Conservation (phyloP, 2,797 vertebrate genomes). For the Trematomus bernacchii region DNA sequence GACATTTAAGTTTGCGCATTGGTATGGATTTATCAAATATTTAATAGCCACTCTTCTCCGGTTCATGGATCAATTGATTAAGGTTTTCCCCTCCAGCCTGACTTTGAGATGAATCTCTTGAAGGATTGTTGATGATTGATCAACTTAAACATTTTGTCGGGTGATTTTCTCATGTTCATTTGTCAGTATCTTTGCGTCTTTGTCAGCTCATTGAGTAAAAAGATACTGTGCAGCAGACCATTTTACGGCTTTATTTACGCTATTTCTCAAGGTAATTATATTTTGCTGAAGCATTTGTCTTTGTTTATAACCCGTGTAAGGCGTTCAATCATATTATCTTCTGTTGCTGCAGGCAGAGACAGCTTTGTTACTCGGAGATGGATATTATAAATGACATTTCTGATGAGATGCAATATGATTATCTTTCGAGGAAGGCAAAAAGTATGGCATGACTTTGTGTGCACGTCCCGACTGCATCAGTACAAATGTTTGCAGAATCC, state of each 20-base stretch:
- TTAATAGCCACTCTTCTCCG: slow-evolving; percentile 24
- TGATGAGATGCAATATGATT: slow-evolving; percentile 45
- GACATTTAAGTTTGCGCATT: slow-evolving; percentile 30
- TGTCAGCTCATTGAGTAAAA: slow-evolving; percentile 39
- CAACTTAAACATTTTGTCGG: background rate
- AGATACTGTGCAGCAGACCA: slow-evolving; percentile 24
- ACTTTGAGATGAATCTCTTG: slow-evolving; percentile 36
- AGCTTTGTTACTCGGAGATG: slow-evolving; percentile 44
- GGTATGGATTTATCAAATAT: slow-evolving; percentile 42
- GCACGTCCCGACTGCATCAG: slow-evolving; percentile 37
- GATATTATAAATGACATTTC: slow-evolving; percentile 44
- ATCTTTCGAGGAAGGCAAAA: slow-evolving; percentile 83
- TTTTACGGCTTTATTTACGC: slow-evolving; percentile 42
- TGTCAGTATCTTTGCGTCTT: slow-evolving; percentile 30
- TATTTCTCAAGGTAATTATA: slow-evolving; percentile 43
- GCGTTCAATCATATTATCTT: slow-evolving; percentile 50
- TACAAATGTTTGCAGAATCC: slow-evolving; percentile 33
- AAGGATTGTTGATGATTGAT: slow-evolving; percentile 48
- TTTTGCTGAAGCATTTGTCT: slow-evolving; percentile 62
- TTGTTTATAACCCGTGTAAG: slow-evolving; percentile 46
- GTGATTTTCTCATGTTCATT: slow-evolving; percentile 23
- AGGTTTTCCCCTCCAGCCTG: slow-evolving; percentile 38
- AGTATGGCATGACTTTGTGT: slow-evolving; percentile 72
- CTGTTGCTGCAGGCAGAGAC: slow-evolving; percentile 26
- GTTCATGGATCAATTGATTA: slow-evolving; percentile 48